Evolutionary conservation across 2,888 invertebrate genomes (phyloP).

Genomic region (Mimumesa dahlbomi): DNA sequence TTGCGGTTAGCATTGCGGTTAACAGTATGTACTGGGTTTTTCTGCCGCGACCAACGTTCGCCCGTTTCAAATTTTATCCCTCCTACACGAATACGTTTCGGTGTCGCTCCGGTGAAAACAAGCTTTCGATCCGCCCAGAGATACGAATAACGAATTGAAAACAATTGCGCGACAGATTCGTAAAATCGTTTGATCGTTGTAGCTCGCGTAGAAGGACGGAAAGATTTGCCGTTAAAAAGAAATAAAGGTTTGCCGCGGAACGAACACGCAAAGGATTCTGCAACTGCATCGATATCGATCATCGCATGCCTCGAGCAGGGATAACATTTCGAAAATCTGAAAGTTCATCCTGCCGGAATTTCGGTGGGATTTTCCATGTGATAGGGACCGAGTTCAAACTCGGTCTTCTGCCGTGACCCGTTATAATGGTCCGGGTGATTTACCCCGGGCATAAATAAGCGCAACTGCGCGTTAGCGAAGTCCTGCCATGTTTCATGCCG

Average conservation of each 20-base stretch:
- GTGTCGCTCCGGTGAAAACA: no score
- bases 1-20: not conserved
- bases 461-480: slow-evolving; percentile 46
- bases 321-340: slow-evolving; percentile 34
- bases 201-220: no score
- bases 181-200: no score
- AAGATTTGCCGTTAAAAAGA: not conserved
- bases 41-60: no score
- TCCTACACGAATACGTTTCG: no score
- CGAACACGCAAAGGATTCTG: not conserved
- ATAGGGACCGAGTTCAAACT: slow-evolving; percentile 33
- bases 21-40: not conserved
- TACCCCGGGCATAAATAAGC: slow-evolving; percentile 59
- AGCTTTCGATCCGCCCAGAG: no score
- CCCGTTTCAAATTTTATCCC: no score
- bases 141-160: no score
- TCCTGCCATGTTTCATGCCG: slow-evolving; percentile 51
- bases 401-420: slow-evolving; percentile 18
- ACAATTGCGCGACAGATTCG: no score
- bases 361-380: slow-evolving; percentile 19
- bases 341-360: slow-evolving; percentile 10
- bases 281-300: not conserved
- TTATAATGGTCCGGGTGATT: slow-evolving; percentile 55
- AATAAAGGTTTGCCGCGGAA: not conserved
- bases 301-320: not conserved